These are phyloP conservation scores for Donacobius atricapilla DNA, from an alignment of 2,113 vertebrate species.

Conservation along the genomic window DNA sequence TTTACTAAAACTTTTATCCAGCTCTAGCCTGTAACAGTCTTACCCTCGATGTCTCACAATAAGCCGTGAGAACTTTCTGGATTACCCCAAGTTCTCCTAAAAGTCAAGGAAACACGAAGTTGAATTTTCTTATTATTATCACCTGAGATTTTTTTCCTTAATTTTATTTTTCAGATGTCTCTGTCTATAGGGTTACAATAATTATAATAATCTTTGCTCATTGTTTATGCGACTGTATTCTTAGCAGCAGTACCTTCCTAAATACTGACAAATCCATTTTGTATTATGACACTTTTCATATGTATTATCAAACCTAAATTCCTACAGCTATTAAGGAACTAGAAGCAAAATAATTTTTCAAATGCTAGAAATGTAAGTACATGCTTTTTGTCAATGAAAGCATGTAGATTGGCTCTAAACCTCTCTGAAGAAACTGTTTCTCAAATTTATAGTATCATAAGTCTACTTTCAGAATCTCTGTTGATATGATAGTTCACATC, in stretches of 20 bases:
- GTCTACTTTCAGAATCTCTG: neutral
- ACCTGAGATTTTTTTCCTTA: neutral
- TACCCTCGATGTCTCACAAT: neutral
- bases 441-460: neutral
- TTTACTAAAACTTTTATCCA: neutral
- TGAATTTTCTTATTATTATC: neutral
- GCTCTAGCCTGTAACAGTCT: neutral
- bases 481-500: neutral
- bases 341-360: neutral
- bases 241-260: neutral
- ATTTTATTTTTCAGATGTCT: neutral
- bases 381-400: neutral
- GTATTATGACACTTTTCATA: neutral
- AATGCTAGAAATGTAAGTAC: neutral
- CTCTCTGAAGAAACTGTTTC: neutral
- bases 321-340: neutral
- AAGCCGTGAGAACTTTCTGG: neutral
- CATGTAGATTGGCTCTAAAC: neutral
- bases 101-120: neutral
- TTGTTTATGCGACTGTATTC: neutral
- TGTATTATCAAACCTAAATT: neutral
- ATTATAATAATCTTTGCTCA: neutral
- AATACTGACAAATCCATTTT: neutral
- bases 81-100: neutral
- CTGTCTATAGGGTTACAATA: neutral